Conservation (phyloP, 2,797 vertebrate genomes). For the Momotus momota region DNA sequence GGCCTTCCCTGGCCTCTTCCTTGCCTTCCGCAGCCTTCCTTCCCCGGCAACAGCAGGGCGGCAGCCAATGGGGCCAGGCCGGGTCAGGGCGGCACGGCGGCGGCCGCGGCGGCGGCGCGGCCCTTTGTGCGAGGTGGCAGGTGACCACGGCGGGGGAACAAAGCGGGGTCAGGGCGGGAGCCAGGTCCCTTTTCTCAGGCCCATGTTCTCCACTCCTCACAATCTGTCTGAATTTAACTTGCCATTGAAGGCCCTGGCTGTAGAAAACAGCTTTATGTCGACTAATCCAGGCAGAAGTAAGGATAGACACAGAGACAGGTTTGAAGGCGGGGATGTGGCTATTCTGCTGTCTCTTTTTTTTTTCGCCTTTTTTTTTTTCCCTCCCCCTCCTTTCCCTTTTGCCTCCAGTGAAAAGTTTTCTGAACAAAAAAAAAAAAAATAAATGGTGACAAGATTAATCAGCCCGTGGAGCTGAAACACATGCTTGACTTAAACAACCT, state of each 20-base stretch:
- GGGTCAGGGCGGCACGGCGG: constrained; percentile 51
- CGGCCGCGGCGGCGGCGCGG: constrained; percentile 46
- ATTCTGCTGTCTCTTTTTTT: constrained; percentile 55
- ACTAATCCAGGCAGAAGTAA: constrained; percentile 85
- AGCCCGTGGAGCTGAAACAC: constrained; percentile 78
- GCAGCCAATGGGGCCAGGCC: constrained; percentile 72
- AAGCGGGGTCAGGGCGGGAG: constrained; percentile 81
- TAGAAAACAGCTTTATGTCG: constrained; percentile 84
- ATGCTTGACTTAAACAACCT: constrained; percentile 82
- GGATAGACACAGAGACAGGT: constrained; percentile 75
- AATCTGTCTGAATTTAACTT: constrained; percentile 86
- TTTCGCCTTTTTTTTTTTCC: neutral
- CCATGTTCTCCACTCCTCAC: constrained; percentile 83
- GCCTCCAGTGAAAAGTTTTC: constrained; percentile 62
- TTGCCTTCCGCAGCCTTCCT: constrained; percentile 64
- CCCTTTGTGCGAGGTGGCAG: constrained; percentile 81
- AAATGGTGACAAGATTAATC: constrained; percentile 78
- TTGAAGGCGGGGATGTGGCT: constrained; percentile 64
- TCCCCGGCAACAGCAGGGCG: constrained; percentile 71
- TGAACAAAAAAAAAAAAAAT: constrained; percentile 42
- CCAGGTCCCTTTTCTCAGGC: constrained; percentile 80
- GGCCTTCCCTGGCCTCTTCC: constrained; percentile 44
- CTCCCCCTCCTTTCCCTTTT: neutral
- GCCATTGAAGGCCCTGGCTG: constrained; percentile 79
- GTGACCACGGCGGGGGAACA: constrained; percentile 83